Evolutionary conservation across 2,888 invertebrate genomes (phyloP), one percentile per base, ranked within the genome.

Genomic region (Phanerotoma sp.): DNA sequence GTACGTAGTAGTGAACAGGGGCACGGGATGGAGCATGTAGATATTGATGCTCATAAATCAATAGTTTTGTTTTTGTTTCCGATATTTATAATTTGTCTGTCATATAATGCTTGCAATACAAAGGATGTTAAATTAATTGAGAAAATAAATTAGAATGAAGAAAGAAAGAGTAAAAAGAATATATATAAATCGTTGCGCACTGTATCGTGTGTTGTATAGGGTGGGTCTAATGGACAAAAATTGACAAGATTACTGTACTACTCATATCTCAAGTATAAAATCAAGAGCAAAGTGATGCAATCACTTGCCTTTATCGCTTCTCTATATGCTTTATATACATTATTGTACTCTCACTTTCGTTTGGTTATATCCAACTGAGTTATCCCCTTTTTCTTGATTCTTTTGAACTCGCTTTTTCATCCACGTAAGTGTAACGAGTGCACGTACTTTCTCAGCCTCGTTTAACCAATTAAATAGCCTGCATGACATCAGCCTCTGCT

Each of bases 61-160:
- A 67, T 67, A 67, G 66, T 62, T 64, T n/a, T 63, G 66, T 66
- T 62, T 63, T 62, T 20, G 13, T 6, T 28, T 49, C 30, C 21
- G 40, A 40, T 40, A 40, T 9, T n/a, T 18, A 1, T n/a, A 20
- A 18, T 13, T 40, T 40, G n/a, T 18, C 32, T n/a, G 30, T 20
- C n/a, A 28, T 9, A 28, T 15, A 13, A 9, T 13, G 15, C 5
- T 28, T 40, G 40, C n/a, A 20, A 40, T n/a, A 15, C 28, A 30
- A 21, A 4, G 18, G 20, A 18, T 10, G 20, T 18, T 15, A 20
- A 38, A 13, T n/a, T 9, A 40, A 49, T 40, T 15, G 3, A 32
- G 30, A 30, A 13, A 30, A 30, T 30, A 25, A 7, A 18, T 28
- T 13, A 25, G 5, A 28, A 25, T 18, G 5, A 18, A n/a, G 5